Conservation (phyloP, 2,888 invertebrate species). For the Cheilosia vernalis region DNA sequence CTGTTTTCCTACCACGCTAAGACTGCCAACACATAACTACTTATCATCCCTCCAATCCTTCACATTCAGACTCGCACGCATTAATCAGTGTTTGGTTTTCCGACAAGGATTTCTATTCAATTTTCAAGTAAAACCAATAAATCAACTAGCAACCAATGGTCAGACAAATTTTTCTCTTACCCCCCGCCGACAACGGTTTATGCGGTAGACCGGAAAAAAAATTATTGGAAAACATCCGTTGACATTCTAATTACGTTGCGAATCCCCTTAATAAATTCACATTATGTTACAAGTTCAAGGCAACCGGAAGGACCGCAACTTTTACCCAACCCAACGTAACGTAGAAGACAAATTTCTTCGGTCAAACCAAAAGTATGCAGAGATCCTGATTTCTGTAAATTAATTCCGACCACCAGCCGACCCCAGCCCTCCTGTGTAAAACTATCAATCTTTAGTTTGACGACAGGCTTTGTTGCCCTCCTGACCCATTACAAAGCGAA, state of each 20-base stretch:
- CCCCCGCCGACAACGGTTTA: no score
- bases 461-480: constrained; percentile 49
- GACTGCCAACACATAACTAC: no score
- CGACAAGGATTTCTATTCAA: no score
- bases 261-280: constrained; percentile 66
- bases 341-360: constrained; percentile 65
- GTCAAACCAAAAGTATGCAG: constrained; percentile 63
- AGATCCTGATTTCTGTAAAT: constrained; percentile 71
- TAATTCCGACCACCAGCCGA: constrained; percentile 55
- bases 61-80: no score
- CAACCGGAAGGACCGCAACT: constrained; percentile 66
- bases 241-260: constrained; percentile 67
- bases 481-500: constrained; percentile 10
- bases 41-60: no score
- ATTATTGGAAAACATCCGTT: constrained; percentile 46
- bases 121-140: no score
- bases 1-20: no score
- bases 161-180: no score
- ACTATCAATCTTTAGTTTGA: constrained; percentile 77
- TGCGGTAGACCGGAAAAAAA: no score
- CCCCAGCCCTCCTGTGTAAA: constrained; percentile 23
- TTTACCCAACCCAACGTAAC: constrained; percentile 43
- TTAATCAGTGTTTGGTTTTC: no score
- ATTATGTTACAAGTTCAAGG: constrained; percentile 65
- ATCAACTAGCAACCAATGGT: no score